A percentile compares a stretch with the other conserved stretches of the same genome.
phyloP scores from a whole-genome alignment of 2,113 vertebrate species.

The Thunnus maccoyii region DNA sequence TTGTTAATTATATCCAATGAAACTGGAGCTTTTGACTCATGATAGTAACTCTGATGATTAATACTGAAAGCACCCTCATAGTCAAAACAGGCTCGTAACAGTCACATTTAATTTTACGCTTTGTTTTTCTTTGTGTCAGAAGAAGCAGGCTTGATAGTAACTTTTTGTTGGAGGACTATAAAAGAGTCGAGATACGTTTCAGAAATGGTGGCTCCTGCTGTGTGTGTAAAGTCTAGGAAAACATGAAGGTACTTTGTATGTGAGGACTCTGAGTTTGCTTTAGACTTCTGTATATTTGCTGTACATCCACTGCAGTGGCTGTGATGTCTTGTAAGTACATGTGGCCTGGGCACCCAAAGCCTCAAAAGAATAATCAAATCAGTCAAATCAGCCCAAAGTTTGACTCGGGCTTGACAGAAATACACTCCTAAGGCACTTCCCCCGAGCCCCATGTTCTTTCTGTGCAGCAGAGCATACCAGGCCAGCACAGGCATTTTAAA shows the following conservation, averaged over 20 bases:
- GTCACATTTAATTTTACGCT: not conserved
- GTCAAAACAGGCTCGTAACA: constrained; percentile 13
- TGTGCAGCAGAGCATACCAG: constrained; percentile 58
- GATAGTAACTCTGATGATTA: not conserved
- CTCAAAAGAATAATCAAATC: constrained; percentile 15
- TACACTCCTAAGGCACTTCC: constrained; percentile 49
- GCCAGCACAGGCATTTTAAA: constrained; percentile 63
- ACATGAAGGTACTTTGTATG: constrained; percentile 27
- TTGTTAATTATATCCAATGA: constrained; percentile 2
- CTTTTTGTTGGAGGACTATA: constrained; percentile 24
- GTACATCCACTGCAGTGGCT: constrained; percentile 36
- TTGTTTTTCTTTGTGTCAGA: constrained; percentile 22
- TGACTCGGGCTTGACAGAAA: constrained; percentile 43
- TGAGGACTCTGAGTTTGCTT: constrained; percentile 44
- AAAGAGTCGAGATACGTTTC: constrained; percentile 61
- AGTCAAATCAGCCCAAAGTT: constrained; percentile 26
- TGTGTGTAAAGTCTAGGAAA: constrained; percentile 60
- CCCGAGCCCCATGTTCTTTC: constrained; percentile 44
- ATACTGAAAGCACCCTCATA: not conserved
- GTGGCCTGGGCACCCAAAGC: not conserved
- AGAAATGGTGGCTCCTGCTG: constrained; percentile 49
- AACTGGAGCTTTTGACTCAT: constrained; percentile 15
- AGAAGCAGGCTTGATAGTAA: constrained; percentile 1
- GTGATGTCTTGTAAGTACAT: constrained; percentile 41
- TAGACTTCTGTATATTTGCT: constrained; percentile 48